Percentiles rank a stretch among this genome's conserved stretches.
These are phyloP conservation scores for Melopsittacus undulatus DNA, from an alignment of 2,797 vertebrate species.

Conservation along the genomic window DNA sequence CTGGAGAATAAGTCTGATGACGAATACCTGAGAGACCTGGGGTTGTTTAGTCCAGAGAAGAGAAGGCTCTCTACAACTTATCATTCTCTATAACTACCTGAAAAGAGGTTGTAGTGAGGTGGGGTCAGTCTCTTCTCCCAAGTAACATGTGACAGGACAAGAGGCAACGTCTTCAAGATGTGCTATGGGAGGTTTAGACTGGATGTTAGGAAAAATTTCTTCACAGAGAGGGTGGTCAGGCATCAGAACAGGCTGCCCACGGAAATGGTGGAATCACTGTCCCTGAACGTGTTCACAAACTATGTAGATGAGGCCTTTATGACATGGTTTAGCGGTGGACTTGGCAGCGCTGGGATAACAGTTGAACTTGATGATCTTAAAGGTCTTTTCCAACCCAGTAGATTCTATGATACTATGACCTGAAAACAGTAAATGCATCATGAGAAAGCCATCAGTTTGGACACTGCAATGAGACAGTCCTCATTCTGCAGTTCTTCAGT, in stretches of 20 bases:
- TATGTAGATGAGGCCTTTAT: not conserved
- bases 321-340: not conserved
- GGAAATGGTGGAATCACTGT: not conserved
- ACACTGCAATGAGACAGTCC: not conserved
- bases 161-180: not conserved
- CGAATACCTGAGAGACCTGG: not conserved
- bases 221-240: not conserved
- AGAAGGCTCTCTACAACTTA: not conserved
- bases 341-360: not conserved
- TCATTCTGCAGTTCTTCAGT: not conserved
- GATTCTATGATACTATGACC: not conserved
- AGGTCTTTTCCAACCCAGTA: not conserved
- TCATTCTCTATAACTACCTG: not conserved
- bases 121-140: not conserved
- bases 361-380: not conserved
- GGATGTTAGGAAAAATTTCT: not conserved
- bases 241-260: not conserved
- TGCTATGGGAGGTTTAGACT: not conserved
- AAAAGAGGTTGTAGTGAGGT: not conserved
- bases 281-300: not conserved
- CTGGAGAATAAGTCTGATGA: not conserved
- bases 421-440: not conserved
- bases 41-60: not conserved
- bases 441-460: not conserved
- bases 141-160: not conserved